Evolutionary conservation across 2,888 invertebrate genomes (phyloP).

Genomic region (Hyposoter dolosus): DNA sequence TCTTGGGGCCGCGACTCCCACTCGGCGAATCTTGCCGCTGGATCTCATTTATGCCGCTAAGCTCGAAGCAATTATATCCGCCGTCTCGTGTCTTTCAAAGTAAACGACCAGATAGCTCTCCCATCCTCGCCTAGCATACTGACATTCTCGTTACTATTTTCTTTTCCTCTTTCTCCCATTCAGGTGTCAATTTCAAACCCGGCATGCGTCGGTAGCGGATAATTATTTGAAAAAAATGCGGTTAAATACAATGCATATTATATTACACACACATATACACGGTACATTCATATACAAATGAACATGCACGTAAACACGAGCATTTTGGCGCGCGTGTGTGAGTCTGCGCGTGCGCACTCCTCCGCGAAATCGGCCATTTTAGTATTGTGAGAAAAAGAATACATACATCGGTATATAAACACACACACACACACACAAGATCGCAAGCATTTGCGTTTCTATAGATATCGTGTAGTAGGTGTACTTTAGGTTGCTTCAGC

Average conservation of each 20-base stretch:
- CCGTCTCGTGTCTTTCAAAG: slow-evolving; percentile 30
- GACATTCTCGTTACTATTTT: background rate
- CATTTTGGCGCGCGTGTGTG: slow-evolving; percentile 22
- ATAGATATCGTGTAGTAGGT: slow-evolving; percentile 16
- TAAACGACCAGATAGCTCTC: slow-evolving; percentile 27
- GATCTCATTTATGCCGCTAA: slow-evolving; percentile 64
- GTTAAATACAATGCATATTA: slow-evolving; percentile 67
- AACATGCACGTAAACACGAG: slow-evolving; percentile 2
- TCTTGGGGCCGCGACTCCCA: slow-evolving; percentile 19
- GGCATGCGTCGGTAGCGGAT: background rate
- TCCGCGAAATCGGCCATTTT: slow-evolving; percentile 79
- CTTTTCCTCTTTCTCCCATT: background rate
- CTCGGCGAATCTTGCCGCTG: slow-evolving; percentile 62
- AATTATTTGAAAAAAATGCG: slow-evolving; percentile 72
- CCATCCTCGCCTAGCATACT: background rate
- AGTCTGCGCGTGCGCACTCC: slow-evolving; percentile 52
- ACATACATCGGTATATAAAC: background rate
- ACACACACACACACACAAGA: slow-evolving; percentile 14
- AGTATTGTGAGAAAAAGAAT: slow-evolving; percentile 70
- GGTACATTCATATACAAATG: background rate
- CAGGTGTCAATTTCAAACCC: background rate
- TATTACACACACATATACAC: background rate
- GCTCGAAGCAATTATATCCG: slow-evolving; percentile 25
- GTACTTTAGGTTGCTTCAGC: slow-evolving; percentile 47
- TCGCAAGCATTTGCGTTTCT: slow-evolving; percentile 12